Base-by-base conservation (phyloP, 2,888 invertebrate species). In the Linnaemya tessellans region DNA sequence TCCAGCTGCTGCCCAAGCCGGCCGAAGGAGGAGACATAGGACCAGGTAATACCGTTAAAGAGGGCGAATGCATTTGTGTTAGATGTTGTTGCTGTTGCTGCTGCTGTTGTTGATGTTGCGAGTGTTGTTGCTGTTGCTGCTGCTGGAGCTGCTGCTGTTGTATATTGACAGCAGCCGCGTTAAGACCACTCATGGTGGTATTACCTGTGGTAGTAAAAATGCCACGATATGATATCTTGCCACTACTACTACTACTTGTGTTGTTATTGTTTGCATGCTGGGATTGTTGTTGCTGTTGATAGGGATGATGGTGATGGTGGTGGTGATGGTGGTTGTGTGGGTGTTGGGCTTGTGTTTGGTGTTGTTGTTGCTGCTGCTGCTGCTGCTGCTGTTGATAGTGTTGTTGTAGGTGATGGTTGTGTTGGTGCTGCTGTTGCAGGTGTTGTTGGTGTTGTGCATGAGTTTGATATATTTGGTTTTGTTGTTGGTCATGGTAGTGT, bases 121-220 rank as follows among this genome's bases (percentile, higher is more conserved):
- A 80, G 54, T 74, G 83, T 49, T 78, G 89, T 25, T 89, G 88
- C 86, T 90, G 91, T 84, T 89, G 91, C 54, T 88, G 83, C 81
- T 89, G 91, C 67, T 79, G 88, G 58, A 81, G 89, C n/a, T 73
- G 86, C 41, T 79, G 86, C 58, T 77, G 83, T 62, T 49, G 84
- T 15, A 73, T 56, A n/a, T 43, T 58, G 25, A 78, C 87, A 68
- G 80, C 78, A 41, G 83, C 74, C 20, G 86, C 71, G 83, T 87
- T 87, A 18, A 89, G 87, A 35, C 90, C 90, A 90, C 89, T 93
- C 90, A 89, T 93, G 90, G 89, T 93, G 90, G 91, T 91, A 92
- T 91, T 93, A 91, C 94, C 94, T 89, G 96, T 94, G 81, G 96
- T 95, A 87, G 96, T 95, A 92, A 96, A 96, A 84, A 96, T 95